Evolutionary conservation across 2,113 vertebrate species (phyloP).

Genomic region (Xiphias gladius): DNA sequence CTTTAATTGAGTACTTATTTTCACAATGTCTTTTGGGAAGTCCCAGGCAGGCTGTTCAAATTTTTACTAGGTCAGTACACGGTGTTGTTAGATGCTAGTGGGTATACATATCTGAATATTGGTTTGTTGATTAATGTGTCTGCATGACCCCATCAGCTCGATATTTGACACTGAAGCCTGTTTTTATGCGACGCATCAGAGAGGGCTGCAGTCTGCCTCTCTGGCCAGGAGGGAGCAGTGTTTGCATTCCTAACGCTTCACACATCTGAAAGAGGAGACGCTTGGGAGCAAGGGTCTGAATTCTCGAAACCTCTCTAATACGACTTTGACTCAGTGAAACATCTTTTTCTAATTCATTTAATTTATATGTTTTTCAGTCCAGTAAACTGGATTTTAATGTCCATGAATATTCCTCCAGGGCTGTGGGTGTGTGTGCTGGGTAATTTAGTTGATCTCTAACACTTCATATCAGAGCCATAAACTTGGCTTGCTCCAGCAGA

Average conservation of each 20-base stretch:
- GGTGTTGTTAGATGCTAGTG: no score
- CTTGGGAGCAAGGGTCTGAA: slow-evolving; percentile 1
- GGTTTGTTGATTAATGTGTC: background rate
- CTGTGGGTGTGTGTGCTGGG: slow-evolving; percentile 7
- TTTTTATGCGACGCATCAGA: background rate
- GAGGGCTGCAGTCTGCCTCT: slow-evolving; percentile 7
- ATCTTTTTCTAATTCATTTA: slow-evolving; percentile 36
- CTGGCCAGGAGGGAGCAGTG: slow-evolving; percentile 42
- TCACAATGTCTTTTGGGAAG: no score
- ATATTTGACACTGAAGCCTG: background rate
- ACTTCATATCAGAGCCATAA: slow-evolving; percentile 61
- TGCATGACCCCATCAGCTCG: background rate
- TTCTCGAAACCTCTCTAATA: slow-evolving; percentile 17
- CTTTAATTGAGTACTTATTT: no score
- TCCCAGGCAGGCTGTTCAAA: no score
- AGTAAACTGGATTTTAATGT: slow-evolving; percentile 46
- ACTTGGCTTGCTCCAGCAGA: slow-evolving; percentile 57
- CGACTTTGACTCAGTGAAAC: slow-evolving; percentile 24
- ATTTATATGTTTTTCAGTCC: slow-evolving; percentile 45
- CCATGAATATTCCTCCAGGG: background rate
- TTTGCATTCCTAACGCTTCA: slow-evolving; percentile 21
- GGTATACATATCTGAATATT: background rate
- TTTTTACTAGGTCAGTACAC: no score
- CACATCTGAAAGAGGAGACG: background rate
- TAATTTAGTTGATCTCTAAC: slow-evolving; percentile 31